phyloP scores from a whole-genome alignment of 1,140 invertebrate species.

The Drosophila funebris region DNA sequence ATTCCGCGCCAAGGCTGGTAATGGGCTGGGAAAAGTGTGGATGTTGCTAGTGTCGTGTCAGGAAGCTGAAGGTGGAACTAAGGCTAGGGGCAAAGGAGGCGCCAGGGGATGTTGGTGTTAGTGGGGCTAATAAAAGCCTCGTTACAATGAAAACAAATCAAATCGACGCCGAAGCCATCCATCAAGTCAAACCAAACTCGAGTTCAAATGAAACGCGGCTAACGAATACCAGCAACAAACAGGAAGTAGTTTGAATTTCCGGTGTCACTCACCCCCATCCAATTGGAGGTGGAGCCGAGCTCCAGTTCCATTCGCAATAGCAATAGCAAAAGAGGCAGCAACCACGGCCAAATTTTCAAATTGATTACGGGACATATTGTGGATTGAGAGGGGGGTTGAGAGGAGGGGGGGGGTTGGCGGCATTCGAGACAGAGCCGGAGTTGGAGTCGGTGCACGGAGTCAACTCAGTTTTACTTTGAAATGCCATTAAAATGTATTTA shows the following conservation, averaged over 20 bases:
- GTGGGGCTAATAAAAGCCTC: conserved; percentile 77
- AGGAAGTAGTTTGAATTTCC: conserved; percentile 82
- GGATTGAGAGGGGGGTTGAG: not conserved
- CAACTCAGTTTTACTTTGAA: conserved; percentile 70
- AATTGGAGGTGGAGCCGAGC: conserved; percentile 1
- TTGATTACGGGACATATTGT: conserved; percentile 60
- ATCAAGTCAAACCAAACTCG: conserved; percentile 62
- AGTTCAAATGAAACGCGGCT: conserved; percentile 70
- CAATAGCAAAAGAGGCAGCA: conserved; percentile 9
- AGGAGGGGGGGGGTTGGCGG: not conserved
- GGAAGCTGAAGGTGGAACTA: not conserved
- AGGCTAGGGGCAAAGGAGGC: not conserved
- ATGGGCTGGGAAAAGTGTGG: conserved; percentile 3
- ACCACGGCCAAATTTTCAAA: conserved; percentile 67
- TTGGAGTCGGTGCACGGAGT: conserved; percentile 36
- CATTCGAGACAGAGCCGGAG: not conserved
- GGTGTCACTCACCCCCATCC: conserved; percentile 60
- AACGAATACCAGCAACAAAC: conserved; percentile 68
- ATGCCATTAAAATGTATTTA: conserved; percentile 83
- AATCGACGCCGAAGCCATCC: conserved; percentile 73
- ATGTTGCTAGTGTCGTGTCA: not conserved
- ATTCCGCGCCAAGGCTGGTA: conserved; percentile 38
- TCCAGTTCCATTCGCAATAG: conserved; percentile 10
- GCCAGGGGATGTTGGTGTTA: not conserved
- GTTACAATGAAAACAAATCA: conserved; percentile 82